Base-by-base conservation (phyloP, 2,888 invertebrate genomes). In the Trileptium ribeirensis region DNA sequence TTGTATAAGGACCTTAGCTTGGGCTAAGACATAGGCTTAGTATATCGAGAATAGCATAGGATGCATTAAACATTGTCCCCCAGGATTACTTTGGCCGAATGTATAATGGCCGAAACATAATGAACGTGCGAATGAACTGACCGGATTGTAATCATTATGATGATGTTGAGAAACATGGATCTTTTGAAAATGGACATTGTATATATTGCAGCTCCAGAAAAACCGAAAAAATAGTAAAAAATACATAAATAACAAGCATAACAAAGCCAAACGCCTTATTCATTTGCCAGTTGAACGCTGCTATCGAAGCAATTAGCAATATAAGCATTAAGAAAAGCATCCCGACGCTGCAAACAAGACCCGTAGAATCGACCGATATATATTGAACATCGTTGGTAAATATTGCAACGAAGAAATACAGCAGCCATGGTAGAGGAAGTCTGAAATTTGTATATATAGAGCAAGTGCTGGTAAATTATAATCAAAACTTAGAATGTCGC, bases 301-400 rank as follows among this genome's bases (percentile, higher is more conserved):
- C 87, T 75, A 87, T 87, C 36, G 87, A 84, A 89, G 95, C 89
- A 89, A 98, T 96, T 88, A 98, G 96, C 90, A 97, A 95, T 86
- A 97, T 89, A 86, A 98, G 92, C 98, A 98, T 98, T 91, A 89
- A 93, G 92, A 98, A 98, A 84, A 98, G 93, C 88, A 98, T 94
- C 87, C 96, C 93, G 89, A 98, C 96, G 90, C 96, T 97, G 92
- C 98, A 98, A 87, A 96, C 94, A 94, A 98, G 95, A 87, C 98
- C 98, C 86, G 34, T 70, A 15, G 74, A 70, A 70, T 70, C 74
- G 37, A 70, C 74, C n/a, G 74, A 36, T 34, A 70, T 31, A 36
- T 15, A 70, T 19, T 8, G 33, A 15, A 15, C 8, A 31, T n/a
- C 8, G 33, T n/a, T n/a, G 19, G 37, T 31, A 8, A n/a, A 8